Evolutionary conservation across 2,113 vertebrate genomes (phyloP).

Genomic region (Meles meles): DNA sequence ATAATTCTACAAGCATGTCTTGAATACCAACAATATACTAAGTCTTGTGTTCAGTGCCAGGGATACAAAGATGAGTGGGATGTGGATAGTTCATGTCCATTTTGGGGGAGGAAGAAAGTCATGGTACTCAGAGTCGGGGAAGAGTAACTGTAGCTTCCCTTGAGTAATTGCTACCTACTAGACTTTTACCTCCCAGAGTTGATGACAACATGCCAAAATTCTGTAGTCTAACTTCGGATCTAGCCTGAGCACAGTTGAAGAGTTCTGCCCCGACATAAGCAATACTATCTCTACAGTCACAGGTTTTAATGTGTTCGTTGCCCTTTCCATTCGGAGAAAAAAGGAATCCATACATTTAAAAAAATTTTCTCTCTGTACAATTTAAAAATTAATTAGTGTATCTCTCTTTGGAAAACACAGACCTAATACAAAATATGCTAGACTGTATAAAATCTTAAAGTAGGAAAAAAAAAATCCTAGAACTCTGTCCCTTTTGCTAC

Average conservation of each 20-base stretch:
- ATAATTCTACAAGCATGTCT: slow-evolving; percentile 18
- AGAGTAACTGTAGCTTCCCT: not conserved
- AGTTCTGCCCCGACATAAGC: not conserved
- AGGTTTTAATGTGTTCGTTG: not conserved
- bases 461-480: not conserved
- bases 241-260: fast-evolving
- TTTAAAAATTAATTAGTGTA: not conserved
- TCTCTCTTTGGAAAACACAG: not conserved
- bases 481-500: not conserved
- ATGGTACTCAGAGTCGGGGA: not conserved
- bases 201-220: not conserved
- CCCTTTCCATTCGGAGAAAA: not conserved
- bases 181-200: not conserved
- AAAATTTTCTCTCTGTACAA: not conserved
- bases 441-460: not conserved
- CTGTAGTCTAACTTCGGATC: not conserved
- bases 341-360: not conserved
- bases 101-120: not conserved
- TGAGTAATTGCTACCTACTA: not conserved
- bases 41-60: not conserved
- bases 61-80: not conserved
- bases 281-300: not conserved
- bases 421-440: not conserved
- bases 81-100: not conserved
- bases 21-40: not conserved